Conservation (phyloP, 2,113 vertebrate genomes). For the Sus scrofa region T2T-Sscrofa CM000817.6:122925001-122925500, state of each 20-base stretch:
- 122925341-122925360: slow-evolving; percentile 50
- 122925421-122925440: background rate
- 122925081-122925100: slow-evolving; percentile 31
- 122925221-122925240: slow-evolving; percentile 57
- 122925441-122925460: slow-evolving; percentile 36
- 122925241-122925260: slow-evolving; percentile 67
- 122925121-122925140: slow-evolving; percentile 67
- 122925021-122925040: background rate
- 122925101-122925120: slow-evolving; percentile 53
- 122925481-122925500: background rate
- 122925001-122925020: background rate
- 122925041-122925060: background rate
- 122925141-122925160: slow-evolving; percentile 71
- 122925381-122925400: background rate
- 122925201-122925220: slow-evolving; percentile 71
- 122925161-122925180: slow-evolving; percentile 72
- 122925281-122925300: slow-evolving; percentile 48
- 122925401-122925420: background rate
- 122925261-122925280: slow-evolving; percentile 48
- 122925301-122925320: slow-evolving; percentile 39
- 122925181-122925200: slow-evolving; percentile 73
- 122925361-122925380: slow-evolving; percentile 41
- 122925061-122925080: background rate
- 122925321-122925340: slow-evolving; percentile 46
- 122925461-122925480: background rate